Evolutionary conservation across 1,140 invertebrate genomes (phyloP).

Genomic region (Sycophaga agraensis): DNA sequence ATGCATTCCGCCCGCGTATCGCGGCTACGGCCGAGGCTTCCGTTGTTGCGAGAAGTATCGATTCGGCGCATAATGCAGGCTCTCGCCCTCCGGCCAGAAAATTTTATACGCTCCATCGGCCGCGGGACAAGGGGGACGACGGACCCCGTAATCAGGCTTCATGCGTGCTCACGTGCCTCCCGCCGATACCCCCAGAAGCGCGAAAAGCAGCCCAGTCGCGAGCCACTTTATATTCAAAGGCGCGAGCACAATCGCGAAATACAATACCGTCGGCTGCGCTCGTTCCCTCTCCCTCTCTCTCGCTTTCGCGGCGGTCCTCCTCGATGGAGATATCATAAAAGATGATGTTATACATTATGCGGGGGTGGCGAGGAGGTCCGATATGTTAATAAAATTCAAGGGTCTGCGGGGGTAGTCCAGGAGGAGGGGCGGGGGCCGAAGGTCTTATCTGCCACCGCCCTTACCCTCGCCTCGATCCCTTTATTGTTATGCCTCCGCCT

Average conservation of each 20-base stretch:
- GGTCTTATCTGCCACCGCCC: background rate
- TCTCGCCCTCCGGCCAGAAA: too few relatives aligned
- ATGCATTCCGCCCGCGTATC: too few relatives aligned
- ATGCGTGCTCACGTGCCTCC: too few relatives aligned
- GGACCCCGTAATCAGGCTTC: background rate
- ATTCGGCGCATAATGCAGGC: too few relatives aligned
- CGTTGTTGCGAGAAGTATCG: too few relatives aligned
- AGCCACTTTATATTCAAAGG: slow-evolving; percentile 50
- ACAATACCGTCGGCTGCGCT: slow-evolving; percentile 36
- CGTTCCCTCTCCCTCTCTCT: background rate
- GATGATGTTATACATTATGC: slow-evolving; percentile 49
- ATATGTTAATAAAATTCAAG: slow-evolving; percentile 49
- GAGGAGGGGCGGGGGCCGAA: background rate
- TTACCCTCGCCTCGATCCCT: background rate
- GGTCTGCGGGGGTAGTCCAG: slow-evolving; percentile 15
- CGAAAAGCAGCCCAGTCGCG: too few relatives aligned
- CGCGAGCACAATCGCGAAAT: slow-evolving; percentile 51
- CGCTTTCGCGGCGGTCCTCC: too few relatives aligned
- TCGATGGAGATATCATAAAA: slow-evolving; percentile 43
- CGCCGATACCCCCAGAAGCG: too few relatives aligned
- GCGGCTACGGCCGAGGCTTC: too few relatives aligned
- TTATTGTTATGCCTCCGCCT: slow-evolving; percentile 2
- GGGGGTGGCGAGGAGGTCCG: slow-evolving; percentile 19
- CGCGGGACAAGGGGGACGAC: background rate
- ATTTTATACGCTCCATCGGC: too few relatives aligned